Conservation (phyloP, 2,797 vertebrate genomes). For the Myiothlypis chrysogaster region DNA sequence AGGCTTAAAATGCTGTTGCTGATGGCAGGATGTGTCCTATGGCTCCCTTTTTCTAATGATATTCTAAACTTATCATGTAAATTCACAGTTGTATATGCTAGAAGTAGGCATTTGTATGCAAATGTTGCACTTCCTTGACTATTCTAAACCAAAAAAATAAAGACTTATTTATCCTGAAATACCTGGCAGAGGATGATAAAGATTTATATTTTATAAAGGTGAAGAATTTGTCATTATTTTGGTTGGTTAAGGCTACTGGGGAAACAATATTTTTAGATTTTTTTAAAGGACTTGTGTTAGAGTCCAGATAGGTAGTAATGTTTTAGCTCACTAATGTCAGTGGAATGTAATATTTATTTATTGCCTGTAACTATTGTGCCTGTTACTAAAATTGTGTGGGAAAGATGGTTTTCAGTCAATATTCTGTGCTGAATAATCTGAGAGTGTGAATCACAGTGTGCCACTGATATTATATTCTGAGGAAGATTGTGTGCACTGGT, state of each 20-base stretch:
- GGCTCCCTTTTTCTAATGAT: not conserved
- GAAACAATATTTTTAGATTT: not conserved
- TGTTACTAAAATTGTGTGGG: not conserved
- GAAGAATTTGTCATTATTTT: not conserved
- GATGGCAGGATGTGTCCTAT: not conserved
- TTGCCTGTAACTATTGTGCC: not conserved
- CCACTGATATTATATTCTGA: not conserved
- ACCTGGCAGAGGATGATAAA: not conserved
- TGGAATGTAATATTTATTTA: not conserved
- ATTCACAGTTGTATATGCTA: not conserved
- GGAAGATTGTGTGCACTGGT: not conserved
- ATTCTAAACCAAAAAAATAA: not conserved
- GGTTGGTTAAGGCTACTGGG: not conserved
- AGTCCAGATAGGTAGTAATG: not conserved
- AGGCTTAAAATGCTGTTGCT: not conserved
- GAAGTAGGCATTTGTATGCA: constrained; percentile 12
- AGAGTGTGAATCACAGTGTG: not conserved
- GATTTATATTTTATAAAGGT: not conserved
- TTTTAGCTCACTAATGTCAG: not conserved
- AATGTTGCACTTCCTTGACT: not conserved
- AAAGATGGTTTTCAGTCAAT: not conserved
- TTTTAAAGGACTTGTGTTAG: not conserved
- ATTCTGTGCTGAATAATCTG: not conserved
- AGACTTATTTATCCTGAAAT: not conserved
- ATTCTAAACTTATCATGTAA: not conserved